Percentiles rank a stretch among this genome's conserved stretches.
phyloP scores from a whole-genome alignment of 2,113 vertebrate genomes.

The Hiodon alosoides region DNA sequence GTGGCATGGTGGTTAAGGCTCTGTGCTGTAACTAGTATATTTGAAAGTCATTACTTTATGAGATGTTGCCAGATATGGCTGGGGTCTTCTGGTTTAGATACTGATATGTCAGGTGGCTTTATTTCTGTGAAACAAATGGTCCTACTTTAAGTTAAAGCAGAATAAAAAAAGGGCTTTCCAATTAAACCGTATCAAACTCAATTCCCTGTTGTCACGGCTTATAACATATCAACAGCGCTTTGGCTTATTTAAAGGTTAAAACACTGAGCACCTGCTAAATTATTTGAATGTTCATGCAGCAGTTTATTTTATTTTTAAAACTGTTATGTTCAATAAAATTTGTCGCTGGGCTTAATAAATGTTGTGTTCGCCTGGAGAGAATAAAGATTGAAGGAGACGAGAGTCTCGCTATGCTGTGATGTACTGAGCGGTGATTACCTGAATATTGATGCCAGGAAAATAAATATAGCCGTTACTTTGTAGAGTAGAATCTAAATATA shows the following conservation, averaged over 20 bases:
- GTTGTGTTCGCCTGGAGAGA: too few species aligned
- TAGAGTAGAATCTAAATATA: too few species aligned
- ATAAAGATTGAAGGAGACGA: too few species aligned
- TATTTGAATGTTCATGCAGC: background rate
- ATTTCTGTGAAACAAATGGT: background rate
- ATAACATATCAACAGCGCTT: background rate
- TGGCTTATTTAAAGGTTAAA: slow-evolving; percentile 6
- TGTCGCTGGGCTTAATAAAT: too few species aligned
- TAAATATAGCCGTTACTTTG: too few species aligned
- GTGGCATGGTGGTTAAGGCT: too few species aligned
- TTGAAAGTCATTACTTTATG: background rate
- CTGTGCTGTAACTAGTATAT: background rate
- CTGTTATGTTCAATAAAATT: too few species aligned
- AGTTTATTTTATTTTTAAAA: too few species aligned
- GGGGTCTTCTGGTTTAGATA: slow-evolving; percentile 13
- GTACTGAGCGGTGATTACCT: too few species aligned
- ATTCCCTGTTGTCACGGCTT: slow-evolving; percentile 16
- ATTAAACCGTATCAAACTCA: slow-evolving; percentile 11
- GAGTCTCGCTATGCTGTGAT: too few species aligned
- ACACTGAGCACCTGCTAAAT: background rate
- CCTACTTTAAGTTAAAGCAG: background rate
- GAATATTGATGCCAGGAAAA: too few species aligned
- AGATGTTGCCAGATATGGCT: background rate
- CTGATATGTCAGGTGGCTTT: slow-evolving; percentile 14
- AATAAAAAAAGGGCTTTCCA: slow-evolving; percentile 1